Base-by-base conservation (phyloP, 2,113 vertebrate species). In the Noturus placidus region DNA sequence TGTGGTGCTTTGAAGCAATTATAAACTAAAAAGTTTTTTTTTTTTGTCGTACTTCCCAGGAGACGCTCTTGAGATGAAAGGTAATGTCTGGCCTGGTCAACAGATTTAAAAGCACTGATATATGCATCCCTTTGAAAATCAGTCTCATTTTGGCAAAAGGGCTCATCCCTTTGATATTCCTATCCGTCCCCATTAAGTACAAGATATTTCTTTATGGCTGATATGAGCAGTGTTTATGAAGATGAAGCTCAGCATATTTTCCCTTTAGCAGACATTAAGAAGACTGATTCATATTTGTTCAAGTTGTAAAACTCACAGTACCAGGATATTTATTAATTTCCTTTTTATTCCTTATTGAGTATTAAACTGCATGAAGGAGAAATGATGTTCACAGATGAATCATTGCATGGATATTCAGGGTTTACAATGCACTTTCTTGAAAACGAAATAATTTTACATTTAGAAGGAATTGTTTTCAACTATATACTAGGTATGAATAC, bases 41-140 rank as follows among this genome's bases (percentile, higher is more conserved):
- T 88, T 93, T 90, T 59, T 90, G 93, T 92, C 91, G 90, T 93
- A 91, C 92, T 93, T 94, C 88, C 89, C 59, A 83, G 70, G 89
- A 91, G 91, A 65, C 87, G 92, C 94, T 92, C 93, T 94, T 89
- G 88, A 95, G 93, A 95, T 95, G 92, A 95, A 95, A 95, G 94
- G 89, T 92, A 92, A 91, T 91, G 92, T 93, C 87, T 88, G 84
- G 50, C 78, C 85, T 92, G 92, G 93, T 94, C 92, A 95, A 93
- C 89, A 81, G 91, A 92, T 94, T 91, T 90, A 82, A 93, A 94
- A 93, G 91, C 90, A 91, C 92, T 94, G 91, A 94, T 90, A 94
- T 93, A 90, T 94, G 90, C 94, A 94, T 93, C 92, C 77, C 93
- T 95, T 95, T 95, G 94, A 95, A 95, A 95, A 94, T 92, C 90